Percentiles rank a stretch among this genome's conserved stretches.
These are phyloP conservation scores for Cryptotermes secundus DNA, from an alignment of 1,140 invertebrate species.

Conservation along the genomic window DNA sequence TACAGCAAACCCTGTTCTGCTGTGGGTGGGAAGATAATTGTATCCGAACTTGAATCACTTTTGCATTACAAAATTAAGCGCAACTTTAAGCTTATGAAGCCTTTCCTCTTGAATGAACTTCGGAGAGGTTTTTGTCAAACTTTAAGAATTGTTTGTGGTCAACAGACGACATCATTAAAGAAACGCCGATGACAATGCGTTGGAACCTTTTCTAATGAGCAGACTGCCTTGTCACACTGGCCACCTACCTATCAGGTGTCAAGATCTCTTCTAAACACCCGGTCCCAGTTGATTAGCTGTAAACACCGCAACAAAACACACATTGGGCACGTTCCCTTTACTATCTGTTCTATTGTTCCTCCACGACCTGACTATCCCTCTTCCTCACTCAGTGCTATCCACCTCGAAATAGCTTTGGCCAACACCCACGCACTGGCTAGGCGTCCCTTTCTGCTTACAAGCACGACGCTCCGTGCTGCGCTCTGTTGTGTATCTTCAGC, in stretches of 20 bases:
- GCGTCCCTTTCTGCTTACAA: no score
- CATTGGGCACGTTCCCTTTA: not conserved
- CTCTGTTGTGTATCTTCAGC: no score
- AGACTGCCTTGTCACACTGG: not conserved
- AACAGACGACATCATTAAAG: not conserved
- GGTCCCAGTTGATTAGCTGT: not conserved
- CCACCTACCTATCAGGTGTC: constrained; percentile 8
- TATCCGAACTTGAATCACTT: not conserved
- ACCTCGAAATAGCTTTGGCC: no score
- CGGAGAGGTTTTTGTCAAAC: not conserved
- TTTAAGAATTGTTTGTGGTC: not conserved
- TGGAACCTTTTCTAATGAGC: not conserved
- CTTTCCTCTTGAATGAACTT: not conserved
- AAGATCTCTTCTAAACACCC: not conserved
- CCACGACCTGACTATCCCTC: not conserved
- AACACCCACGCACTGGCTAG: no score
- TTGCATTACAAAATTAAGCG: not conserved
- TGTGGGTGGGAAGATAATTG: not conserved
- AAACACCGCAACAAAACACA: not conserved
- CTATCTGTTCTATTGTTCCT: not conserved
- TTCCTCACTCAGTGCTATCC: no score
- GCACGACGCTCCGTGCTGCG: no score
- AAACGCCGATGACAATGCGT: not conserved
- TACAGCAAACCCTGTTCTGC: no score
- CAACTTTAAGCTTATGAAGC: not conserved